These are phyloP conservation scores for Alcis repandata DNA, from an alignment of 2,888 invertebrate genomes.

Conservation along the genomic window DNA sequence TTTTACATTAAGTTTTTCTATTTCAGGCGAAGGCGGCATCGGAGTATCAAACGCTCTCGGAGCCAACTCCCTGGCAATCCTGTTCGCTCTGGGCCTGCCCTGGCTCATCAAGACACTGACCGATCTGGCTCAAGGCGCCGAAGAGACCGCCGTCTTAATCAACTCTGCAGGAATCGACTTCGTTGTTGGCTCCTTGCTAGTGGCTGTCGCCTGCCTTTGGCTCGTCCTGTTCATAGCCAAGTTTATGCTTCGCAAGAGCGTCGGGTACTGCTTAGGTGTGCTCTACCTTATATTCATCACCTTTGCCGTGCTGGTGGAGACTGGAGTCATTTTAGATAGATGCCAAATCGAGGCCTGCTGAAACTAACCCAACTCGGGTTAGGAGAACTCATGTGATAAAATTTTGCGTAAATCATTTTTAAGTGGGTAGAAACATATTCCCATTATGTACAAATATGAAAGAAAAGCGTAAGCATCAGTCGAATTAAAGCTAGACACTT, in stretches of 20 bases:
- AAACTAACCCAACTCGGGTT: background rate
- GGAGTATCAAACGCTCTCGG: constrained; percentile 95
- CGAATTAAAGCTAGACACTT: background rate
- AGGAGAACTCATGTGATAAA: background rate
- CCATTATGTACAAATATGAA: background rate
- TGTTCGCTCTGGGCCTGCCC: constrained; percentile 93
- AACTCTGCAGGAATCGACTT: constrained; percentile 93
- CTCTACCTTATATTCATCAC: constrained; percentile 91
- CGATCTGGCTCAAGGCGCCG: constrained; percentile 77
- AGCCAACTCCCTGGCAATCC: constrained; percentile 94
- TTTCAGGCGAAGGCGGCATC: constrained; percentile 93
- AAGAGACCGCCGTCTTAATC: constrained; percentile 87
- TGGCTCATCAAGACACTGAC: constrained; percentile 93
- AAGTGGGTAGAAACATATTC: background rate
- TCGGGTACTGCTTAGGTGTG: constrained; percentile 89
- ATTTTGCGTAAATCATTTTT: background rate
- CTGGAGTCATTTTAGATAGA: constrained; percentile 87
- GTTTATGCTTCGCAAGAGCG: constrained; percentile 89
- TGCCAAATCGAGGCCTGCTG: constrained; percentile 38
- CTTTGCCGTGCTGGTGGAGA: constrained; percentile 92
- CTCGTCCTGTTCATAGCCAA: constrained; percentile 89
- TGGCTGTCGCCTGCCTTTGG: constrained; percentile 91
- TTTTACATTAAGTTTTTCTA: constrained; percentile 35
- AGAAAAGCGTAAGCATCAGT: background rate
- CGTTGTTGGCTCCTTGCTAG: constrained; percentile 91